Conservation (phyloP, 2,888 invertebrate species). For the Microctonus aethiopoides region DNA sequence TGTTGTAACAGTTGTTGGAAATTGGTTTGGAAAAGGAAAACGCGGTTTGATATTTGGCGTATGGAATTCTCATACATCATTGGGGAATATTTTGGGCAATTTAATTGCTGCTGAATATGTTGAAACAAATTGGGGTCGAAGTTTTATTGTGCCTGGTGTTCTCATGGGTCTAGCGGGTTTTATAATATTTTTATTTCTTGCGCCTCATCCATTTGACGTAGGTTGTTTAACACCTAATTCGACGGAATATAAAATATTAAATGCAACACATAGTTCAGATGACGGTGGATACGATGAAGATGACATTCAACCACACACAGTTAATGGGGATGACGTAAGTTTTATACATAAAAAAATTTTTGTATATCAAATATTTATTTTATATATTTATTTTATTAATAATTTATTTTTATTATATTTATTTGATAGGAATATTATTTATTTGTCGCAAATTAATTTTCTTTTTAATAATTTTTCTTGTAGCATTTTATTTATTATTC, state of each 20-base stretch:
- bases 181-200: conserved; percentile 84
- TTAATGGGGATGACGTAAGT: conserved; percentile 56
- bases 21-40: conserved; percentile 95
- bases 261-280: conserved; percentile 56
- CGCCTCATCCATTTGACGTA: conserved; percentile 84
- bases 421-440: no score
- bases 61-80: conserved; percentile 97
- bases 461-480: no score
- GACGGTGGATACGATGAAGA: conserved; percentile 51
- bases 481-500: no score
- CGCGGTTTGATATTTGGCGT: conserved; percentile 93
- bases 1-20: conserved; percentile 91
- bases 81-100: conserved; percentile 94
- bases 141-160: conserved; percentile 91
- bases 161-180: conserved; percentile 80
- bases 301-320: conserved; percentile 42
- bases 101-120: conserved; percentile 90
- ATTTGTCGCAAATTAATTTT: no score
- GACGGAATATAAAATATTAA: conserved; percentile 54
- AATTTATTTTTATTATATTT: no score
- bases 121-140: conserved; percentile 88
- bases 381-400: no score
- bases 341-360: conserved; percentile 4
- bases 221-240: conserved; percentile 70
- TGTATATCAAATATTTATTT: no score